Percentiles rank a stretch among this genome's conserved stretches.
Evolutionary conservation across 1,140 invertebrate species (phyloP).

Genomic region (Lucilia cuprina): DNA sequence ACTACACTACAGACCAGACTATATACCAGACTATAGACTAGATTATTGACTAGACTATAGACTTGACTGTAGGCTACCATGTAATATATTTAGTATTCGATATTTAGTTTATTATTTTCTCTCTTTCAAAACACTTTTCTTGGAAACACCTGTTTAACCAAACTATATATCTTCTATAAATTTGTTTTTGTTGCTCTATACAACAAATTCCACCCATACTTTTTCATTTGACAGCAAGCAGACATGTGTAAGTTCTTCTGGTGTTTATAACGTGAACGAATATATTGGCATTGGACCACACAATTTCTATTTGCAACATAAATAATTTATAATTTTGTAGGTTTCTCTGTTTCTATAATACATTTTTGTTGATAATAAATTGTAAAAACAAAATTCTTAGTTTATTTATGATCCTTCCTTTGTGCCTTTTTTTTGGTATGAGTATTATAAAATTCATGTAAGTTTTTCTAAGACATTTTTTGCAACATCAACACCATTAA

Average conservation of each 20-base stretch:
- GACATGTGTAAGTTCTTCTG: neutral
- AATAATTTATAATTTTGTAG: conserved; percentile 9
- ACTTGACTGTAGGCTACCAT: no score
- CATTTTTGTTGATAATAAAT: neutral
- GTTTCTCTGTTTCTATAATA: neutral
- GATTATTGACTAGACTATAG: no score
- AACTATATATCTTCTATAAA: no score
- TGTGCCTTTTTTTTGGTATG: neutral
- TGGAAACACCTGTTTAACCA: no score
- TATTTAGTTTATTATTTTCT: no score
- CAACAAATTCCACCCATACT: neutral
- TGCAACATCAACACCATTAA: neutral
- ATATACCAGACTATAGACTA: no score
- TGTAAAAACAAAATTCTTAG: conserved; percentile 11
- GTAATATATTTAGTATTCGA: no score
- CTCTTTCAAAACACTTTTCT: no score
- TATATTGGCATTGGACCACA: conserved; percentile 19
- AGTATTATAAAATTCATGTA: neutral
- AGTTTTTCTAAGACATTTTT: neutral
- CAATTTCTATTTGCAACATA: conserved; percentile 25
- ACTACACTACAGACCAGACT: no score
- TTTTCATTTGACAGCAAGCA: neutral
- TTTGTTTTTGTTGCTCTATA: neutral
- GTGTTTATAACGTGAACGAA: neutral
- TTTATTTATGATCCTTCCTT: conserved; percentile 15